These are phyloP conservation scores for Babylonia areolata DNA, from an alignment of 1,140 invertebrate genomes.

Conservation along the genomic window DNA sequence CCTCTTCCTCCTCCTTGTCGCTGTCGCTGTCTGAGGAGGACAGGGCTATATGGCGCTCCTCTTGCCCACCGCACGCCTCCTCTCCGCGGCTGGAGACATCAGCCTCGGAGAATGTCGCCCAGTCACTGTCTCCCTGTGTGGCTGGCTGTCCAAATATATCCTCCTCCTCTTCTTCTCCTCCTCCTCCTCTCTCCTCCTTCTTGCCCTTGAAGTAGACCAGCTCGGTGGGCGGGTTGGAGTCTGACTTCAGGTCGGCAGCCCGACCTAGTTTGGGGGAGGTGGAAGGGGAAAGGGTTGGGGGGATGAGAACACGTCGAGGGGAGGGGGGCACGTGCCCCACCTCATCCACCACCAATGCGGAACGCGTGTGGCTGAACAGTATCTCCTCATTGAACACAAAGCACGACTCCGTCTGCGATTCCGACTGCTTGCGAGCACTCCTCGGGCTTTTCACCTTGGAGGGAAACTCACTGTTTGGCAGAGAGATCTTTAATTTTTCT, in stretches of 20 bases:
- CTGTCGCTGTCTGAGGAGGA: conserved; percentile 3
- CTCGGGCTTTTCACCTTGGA: conserved; percentile 60
- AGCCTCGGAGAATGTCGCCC: conserved; percentile 58
- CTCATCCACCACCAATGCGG: conserved; percentile 65
- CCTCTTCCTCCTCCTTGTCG: conserved; percentile 28
- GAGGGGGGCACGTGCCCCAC: conserved; percentile 58
- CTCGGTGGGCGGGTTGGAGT: background rate
- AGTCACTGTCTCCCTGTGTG: conserved; percentile 41
- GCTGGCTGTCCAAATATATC: conserved; percentile 41
- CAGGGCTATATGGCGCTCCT: background rate
- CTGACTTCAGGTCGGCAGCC: conserved; percentile 36
- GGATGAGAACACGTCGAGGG: conserved; percentile 67
- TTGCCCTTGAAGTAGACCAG: conserved; percentile 37
- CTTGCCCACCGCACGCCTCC: background rate
- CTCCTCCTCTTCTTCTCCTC: conserved; percentile 15
- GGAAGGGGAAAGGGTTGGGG: conserved; percentile 66
- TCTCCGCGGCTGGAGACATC: background rate
- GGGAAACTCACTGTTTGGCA: conserved; percentile 67
- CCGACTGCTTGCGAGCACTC: conserved; percentile 34
- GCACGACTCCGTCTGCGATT: conserved; percentile 44
- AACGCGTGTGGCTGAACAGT: conserved; percentile 67
- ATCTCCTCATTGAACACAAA: conserved; percentile 69
- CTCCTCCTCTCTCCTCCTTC: background rate
- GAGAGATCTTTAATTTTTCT: conserved; percentile 71
- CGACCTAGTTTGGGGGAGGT: conserved; percentile 55